phyloP scores from a whole-genome alignment of 2,113 vertebrate species.

The Neogale vison region DNA sequence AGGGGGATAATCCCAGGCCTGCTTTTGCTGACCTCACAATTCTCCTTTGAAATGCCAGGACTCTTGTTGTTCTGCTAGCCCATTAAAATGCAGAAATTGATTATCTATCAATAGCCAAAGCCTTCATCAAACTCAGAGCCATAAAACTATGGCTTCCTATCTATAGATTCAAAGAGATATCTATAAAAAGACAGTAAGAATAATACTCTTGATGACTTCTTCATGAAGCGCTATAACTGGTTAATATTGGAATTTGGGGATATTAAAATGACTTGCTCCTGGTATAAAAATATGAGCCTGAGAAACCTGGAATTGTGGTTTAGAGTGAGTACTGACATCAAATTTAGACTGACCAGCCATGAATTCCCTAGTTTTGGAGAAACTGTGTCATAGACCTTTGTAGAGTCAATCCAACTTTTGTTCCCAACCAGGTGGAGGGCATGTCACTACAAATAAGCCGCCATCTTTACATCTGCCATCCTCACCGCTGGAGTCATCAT shows the following conservation, averaged over 20 bases:
- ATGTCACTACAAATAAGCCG: neutral
- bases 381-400: neutral
- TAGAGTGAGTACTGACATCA: neutral
- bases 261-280: neutral
- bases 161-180: neutral
- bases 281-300: neutral
- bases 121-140: neutral
- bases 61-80: neutral
- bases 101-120: neutral
- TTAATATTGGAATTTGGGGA: too few species aligned
- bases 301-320: neutral
- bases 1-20: too few species aligned
- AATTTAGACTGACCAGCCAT: neutral
- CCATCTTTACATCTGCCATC: neutral
- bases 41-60: neutral
- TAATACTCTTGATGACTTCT: neutral
- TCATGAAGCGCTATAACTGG: neutral
- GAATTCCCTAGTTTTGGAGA: neutral
- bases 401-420: neutral
- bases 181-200: neutral
- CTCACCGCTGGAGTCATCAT: fast-evolving
- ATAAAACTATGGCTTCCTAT: neutral
- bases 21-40: neutral
- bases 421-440: neutral
- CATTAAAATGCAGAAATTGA: neutral